Evolutionary conservation across 2,888 invertebrate genomes (phyloP), one percentile per base, ranked within the genome.

Genomic region (Lasioglossum oenotherae): DNA sequence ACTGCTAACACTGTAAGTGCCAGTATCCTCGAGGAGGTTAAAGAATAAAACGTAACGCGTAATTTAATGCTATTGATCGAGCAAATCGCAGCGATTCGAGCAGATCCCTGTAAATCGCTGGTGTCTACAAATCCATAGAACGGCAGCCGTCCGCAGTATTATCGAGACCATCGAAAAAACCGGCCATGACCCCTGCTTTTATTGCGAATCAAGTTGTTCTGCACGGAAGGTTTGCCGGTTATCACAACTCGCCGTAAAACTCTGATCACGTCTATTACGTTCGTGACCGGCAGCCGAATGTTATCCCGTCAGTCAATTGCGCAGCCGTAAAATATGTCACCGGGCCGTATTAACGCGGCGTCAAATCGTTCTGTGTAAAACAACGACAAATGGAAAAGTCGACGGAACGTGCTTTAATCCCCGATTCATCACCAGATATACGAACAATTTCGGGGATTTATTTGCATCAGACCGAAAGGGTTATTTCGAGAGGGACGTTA

Each of bases 201-300:
- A 84, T 78, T 71, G 60, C 38, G 27, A 49, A 67, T 23, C 72
- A 35, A 23, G 73, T 60, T 38, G 64, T 77, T 35, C 44, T 44
- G 76, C 72, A 77, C 75, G 80, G 41, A 69, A 88, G 78, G 80
- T 81, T 83, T 41, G 78, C 67, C 64, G 74, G 80, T 89, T 87
- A 85, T 86, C 89, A 75, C 73, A 44, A 74, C 67, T 64, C 64
- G 57, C 78, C 74, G 74, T 91, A 90, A 90, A 90, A 87, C 84
- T 81, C 84, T 79, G 87, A 87, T 89, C 87, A 85, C 87, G 89
- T 89, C 83, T 89, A 81, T 87, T 82, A 87, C 84, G 85, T 85
- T 81, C 91, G 89, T 90, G 91, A 90, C 87, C 82, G 74, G 84
- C 89, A 87, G 67, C 74, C 82, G 77, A 85, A 91, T 82, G 85